Evolutionary conservation across 1,140 invertebrate genomes (phyloP).

Genomic region (Megalopta genalis): DNA sequence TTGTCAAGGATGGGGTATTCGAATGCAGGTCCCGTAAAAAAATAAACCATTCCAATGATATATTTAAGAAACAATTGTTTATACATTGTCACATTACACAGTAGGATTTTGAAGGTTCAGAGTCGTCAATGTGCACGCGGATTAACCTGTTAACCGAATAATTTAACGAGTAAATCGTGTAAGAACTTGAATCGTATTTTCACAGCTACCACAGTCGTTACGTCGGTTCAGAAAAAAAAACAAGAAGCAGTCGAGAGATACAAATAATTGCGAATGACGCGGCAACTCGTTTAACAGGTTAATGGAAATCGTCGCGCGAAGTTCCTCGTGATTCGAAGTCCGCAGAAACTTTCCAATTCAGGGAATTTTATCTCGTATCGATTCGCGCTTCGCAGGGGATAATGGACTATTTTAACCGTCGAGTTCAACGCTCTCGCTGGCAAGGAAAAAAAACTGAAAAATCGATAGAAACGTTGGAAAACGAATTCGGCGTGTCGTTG

Average conservation of each 20-base stretch:
- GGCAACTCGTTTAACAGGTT: too few relatives aligned
- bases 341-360: neutral
- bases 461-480: neutral
- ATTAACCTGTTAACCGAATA: neutral
- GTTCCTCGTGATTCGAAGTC: conserved; percentile 23
- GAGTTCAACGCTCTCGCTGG: neutral
- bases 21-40: conserved; percentile 39
- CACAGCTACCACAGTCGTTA: too few relatives aligned
- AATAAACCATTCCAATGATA: conserved; percentile 53
- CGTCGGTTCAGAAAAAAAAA: too few relatives aligned
- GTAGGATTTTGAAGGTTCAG: conserved; percentile 17
- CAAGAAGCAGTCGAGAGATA: too few relatives aligned
- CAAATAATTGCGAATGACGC: too few relatives aligned
- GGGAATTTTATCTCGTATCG: conserved; percentile 31
- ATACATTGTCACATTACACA: conserved; percentile 55
- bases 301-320: neutral
- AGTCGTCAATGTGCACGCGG: neutral
- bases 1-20: conserved; percentile 9
- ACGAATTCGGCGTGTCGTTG: neutral
- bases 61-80: conserved; percentile 50
- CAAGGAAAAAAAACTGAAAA: neutral
- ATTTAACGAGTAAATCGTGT: too few relatives aligned
- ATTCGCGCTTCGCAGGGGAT: neutral
- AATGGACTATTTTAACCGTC: neutral
- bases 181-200: too few relatives aligned